These are phyloP conservation scores for Eupithecia centaureata DNA, from an alignment of 2,888 invertebrate genomes.

Conservation along the genomic window DNA sequence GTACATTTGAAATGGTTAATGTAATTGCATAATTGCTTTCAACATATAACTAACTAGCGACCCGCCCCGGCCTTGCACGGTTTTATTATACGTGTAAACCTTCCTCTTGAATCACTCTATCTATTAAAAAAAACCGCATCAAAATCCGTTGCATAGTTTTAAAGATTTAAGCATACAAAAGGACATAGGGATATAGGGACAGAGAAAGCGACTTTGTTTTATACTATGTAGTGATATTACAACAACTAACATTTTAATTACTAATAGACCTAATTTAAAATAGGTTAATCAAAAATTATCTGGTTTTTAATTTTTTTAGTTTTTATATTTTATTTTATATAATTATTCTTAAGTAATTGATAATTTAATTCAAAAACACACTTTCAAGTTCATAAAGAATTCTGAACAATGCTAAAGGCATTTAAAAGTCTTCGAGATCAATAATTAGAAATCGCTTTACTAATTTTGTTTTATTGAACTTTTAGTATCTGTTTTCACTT, in stretches of 20 bases:
- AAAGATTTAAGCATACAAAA: no score
- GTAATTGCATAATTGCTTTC: conserved; percentile 8
- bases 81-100: no score
- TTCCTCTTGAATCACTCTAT: no score
- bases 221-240: no score
- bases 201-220: no score
- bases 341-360: not conserved
- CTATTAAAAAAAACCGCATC: no score
- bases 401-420: not conserved
- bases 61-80: no score
- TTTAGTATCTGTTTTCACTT: conserved; percentile 30
- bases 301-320: no score
- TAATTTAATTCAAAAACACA: not conserved
- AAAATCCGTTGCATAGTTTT: no score
- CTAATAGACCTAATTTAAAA: not conserved
- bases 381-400: not conserved
- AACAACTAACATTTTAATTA: not conserved
- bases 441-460: conserved; percentile 22
- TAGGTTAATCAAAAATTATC: not conserved
- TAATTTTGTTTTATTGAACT: conserved; percentile 23
- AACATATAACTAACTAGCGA: no score
- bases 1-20: conserved; percentile 25
- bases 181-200: no score
- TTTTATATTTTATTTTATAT: no score
- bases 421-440: conserved; percentile 10